A percentile compares a stretch with the other conserved stretches of the same genome.
Evolutionary conservation across 2,113 vertebrate genomes (phyloP).

Genomic region (Acrocephalus kingi): DNA sequence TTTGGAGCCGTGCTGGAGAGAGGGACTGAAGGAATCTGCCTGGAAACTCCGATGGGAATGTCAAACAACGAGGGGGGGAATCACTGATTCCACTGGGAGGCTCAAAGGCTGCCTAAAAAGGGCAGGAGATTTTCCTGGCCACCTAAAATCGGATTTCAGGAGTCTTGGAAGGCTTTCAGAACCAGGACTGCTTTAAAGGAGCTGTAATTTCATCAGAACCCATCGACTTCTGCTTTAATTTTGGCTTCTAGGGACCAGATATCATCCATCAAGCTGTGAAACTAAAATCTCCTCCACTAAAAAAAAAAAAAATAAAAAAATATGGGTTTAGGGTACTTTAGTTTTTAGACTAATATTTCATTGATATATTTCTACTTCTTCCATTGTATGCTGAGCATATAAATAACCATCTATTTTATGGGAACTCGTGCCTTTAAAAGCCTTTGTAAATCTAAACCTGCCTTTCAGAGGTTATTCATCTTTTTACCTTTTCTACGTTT

Average conservation of each 20-base stretch:
- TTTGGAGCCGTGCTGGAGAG: neutral
- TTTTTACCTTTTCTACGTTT: conserved; percentile 80
- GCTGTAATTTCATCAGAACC: conserved; percentile 44
- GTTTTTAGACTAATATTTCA: conserved; percentile 67
- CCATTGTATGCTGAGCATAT: conserved; percentile 74
- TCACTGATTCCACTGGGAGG: neutral
- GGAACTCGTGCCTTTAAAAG: conserved; percentile 82
- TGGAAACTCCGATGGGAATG: neutral
- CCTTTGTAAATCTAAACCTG: conserved; percentile 75
- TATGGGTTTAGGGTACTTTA: conserved; percentile 57
- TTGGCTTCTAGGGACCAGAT: conserved; percentile 68
- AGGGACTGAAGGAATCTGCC: neutral
- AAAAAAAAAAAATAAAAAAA: neutral
- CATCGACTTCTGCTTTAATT: conserved; percentile 22
- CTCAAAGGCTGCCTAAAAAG: neutral
- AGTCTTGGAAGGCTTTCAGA: neutral
- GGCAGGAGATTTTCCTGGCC: neutral
- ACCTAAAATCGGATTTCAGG: neutral
- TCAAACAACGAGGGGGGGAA: neutral
- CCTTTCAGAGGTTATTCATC: conserved; percentile 69
- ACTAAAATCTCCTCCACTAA: conserved; percentile 73
- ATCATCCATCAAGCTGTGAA: conserved; percentile 77
- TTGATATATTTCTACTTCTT: conserved; percentile 64
- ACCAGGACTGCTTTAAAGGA: conserved; percentile 24
- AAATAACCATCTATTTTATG: conserved; percentile 73